Evolutionary conservation across 1,140 invertebrate genomes (phyloP), one percentile per base, ranked within the genome.

Genomic region (Drosophila nigromelanica): DNA sequence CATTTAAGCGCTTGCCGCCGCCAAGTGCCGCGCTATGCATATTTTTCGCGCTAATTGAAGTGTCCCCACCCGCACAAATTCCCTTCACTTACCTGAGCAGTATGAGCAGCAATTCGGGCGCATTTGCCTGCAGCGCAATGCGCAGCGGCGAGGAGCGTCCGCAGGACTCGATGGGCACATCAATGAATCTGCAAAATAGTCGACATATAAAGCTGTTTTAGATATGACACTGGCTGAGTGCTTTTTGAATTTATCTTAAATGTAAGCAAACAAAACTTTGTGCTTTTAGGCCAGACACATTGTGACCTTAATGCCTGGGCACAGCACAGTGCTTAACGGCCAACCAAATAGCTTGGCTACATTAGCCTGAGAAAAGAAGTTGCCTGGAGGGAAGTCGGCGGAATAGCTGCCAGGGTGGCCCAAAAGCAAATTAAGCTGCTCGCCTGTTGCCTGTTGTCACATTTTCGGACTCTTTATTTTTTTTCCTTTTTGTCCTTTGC

Each of bases 101-200:
- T 73, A 96, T 94, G 76, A 95, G 93, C 7, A 97, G 91, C 75
- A 96, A 94, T 90, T 96, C 96, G 12, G 95, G 94, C 14, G 94
- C 89, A 24, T 94, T 95, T 70, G 96, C 93, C 87, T 96, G 95
- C 73, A 96, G 92, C 0, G 95, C 95, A 1, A 97, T 94, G 76
- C 94, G 93, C 2, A 96, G 91, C 0, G 96, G 95, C 1, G 95
- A 93, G 4, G 94, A 93, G 62, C 93, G 93, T 0, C 95, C 95
- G 78, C 96, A 97, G 27, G 95, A 95, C 85, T 96, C 95, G 90
- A 97, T 95, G 11, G 96, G 95, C 4, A 97, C 94, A 89, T 97
- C 96, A 71, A 96, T 95, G 79, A 97, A 95, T 55, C 95, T 93
- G 77, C 86, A 93, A 40, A 69, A 75, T 24, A 45, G 21, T 35